These are phyloP conservation scores for Propithecus coquereli DNA, from an alignment of 2,113 vertebrate species.

Conservation along the genomic window DNA sequence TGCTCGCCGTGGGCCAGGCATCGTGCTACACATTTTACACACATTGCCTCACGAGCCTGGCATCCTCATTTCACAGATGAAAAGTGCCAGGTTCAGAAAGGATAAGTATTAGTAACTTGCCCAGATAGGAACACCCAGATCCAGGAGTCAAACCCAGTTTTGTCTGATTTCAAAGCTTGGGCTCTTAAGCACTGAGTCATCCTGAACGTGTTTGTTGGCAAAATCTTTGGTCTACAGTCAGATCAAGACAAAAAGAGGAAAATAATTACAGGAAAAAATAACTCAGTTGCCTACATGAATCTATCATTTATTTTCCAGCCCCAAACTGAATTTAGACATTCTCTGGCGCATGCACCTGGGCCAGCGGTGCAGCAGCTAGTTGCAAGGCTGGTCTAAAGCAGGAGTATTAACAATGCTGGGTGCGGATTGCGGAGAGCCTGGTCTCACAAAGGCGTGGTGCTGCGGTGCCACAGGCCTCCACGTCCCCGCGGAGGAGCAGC, in stretches of 20 bases:
- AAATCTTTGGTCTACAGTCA: not conserved
- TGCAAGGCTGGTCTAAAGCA: not conserved
- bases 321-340: not conserved
- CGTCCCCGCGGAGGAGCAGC: not conserved
- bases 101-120: not conserved
- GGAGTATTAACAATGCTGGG: not conserved
- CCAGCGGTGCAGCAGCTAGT: not conserved
- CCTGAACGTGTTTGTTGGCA: not conserved
- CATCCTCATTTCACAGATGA: not conserved
- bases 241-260: not conserved
- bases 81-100: not conserved
- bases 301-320: not conserved
- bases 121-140: not conserved
- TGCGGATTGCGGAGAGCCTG: accelerated
- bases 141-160: not conserved
- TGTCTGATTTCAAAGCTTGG: not conserved
- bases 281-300: not conserved
- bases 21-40: not conserved
- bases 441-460: not conserved
- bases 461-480: not conserved
- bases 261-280: not conserved
- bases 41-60: not conserved
- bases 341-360: not conserved
- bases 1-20: not conserved
- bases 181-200: not conserved